Percentiles rank a stretch among this genome's conserved stretches.
Conservation (phyloP, 2,797 vertebrate species). For the Schizothorax lantsangensis region DNA sequence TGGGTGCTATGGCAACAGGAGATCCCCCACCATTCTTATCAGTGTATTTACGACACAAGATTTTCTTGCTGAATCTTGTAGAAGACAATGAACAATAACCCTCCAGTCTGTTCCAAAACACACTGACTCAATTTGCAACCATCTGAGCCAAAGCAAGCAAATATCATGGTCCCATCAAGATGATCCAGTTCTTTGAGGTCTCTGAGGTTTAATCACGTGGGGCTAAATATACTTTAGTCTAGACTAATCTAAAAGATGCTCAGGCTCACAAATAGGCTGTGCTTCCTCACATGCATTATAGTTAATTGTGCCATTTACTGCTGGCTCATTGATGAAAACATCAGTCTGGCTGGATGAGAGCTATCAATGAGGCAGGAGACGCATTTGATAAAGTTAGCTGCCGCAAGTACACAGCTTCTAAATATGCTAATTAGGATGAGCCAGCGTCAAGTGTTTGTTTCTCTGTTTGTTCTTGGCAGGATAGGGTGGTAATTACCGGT, state of each 20-base stretch:
- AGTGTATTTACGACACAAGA: conserved; percentile 33
- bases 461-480: conserved; percentile 13
- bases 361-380: conserved; percentile 1
- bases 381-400: conserved; percentile 1
- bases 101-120: conserved; percentile 29
- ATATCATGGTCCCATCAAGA: conserved; percentile 13
- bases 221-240: conserved; percentile 43
- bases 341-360: background rate
- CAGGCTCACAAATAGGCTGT: conserved; percentile 6
- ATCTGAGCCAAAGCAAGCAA: conserved; percentile 38
- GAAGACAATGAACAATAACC: conserved; percentile 40
- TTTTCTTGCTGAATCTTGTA: conserved; percentile 33
- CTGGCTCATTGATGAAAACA: background rate
- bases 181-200: conserved; percentile 36
- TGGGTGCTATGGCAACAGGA: conserved; percentile 64
- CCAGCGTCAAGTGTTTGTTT: conserved; percentile 11
- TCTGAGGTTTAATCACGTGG: conserved; percentile 22
- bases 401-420: background rate
- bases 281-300: background rate
- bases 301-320: conserved; percentile 12
- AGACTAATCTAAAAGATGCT: conserved; percentile 24
- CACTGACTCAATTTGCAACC: conserved; percentile 18
- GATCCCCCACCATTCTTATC: conserved; percentile 39
- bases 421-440: conserved; percentile 14
- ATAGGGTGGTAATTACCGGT: background rate